Percentiles rank a stretch among this genome's conserved stretches.
Evolutionary conservation across 2,888 invertebrate genomes (phyloP).

Genomic region (Tridacna gigas): DNA sequence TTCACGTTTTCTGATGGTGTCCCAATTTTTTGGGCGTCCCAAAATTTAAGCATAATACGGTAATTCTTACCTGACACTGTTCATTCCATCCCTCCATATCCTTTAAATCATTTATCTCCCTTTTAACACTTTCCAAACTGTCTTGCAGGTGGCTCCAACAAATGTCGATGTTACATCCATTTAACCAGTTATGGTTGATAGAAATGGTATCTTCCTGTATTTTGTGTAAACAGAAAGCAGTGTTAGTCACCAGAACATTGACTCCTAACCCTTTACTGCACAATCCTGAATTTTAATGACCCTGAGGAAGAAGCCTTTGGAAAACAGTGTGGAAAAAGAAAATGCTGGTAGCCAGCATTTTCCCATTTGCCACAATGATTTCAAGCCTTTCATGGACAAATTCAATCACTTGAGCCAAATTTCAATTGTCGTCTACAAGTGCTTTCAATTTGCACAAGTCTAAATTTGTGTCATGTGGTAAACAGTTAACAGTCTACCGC

Average conservation of each 20-base stretch:
- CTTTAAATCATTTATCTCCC: slow-evolving; percentile 91
- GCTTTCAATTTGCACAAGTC: no score
- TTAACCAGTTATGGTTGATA: slow-evolving; percentile 99
- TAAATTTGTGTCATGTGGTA: no score
- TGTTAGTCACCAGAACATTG: no score
- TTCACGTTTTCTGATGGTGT: no score
- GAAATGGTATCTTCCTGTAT: slow-evolving; percentile 94
- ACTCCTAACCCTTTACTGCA: no score
- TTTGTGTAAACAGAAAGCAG: not conserved
- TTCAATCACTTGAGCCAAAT: not conserved
- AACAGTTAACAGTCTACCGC: no score
- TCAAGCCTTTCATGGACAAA: not conserved
- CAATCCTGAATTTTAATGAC: no score
- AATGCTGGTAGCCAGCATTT: not conserved
- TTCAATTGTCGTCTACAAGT: not conserved
- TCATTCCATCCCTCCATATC: slow-evolving; percentile 90
- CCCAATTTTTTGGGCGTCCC: no score
- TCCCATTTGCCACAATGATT: not conserved
- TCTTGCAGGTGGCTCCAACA: slow-evolving; percentile 90
- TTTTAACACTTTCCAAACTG: slow-evolving; percentile 89
- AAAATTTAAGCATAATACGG: not conserved
- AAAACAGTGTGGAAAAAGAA: not conserved
- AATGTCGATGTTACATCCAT: slow-evolving; percentile 92
- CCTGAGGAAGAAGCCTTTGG: no score
- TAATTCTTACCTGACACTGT: slow-evolving; percentile 89